A percentile compares a stretch with the other conserved stretches of the same genome.
Conservation (phyloP, 2,797 vertebrate species). For the Microctenopoma lineatum region DNA sequence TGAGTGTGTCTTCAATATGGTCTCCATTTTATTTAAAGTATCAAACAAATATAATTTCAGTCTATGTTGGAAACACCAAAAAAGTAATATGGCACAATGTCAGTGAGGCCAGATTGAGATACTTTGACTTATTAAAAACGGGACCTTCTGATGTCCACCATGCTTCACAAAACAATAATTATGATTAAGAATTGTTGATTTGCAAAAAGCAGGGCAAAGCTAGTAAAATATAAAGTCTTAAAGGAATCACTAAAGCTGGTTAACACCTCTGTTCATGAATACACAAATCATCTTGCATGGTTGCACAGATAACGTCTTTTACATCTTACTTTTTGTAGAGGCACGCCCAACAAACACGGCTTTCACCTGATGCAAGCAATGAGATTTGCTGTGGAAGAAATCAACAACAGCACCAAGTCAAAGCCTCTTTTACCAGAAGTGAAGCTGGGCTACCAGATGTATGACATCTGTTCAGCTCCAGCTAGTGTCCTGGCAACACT, state of each 20-base stretch:
- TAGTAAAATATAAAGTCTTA: too few species aligned
- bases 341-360: constrained; percentile 75
- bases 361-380: constrained; percentile 84
- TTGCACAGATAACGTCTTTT: background rate
- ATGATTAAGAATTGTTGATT: too few species aligned
- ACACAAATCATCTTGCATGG: too few species aligned
- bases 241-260: too few species aligned
- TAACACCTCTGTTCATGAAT: too few species aligned
- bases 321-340: constrained; percentile 57
- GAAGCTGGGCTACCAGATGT: constrained; percentile 86
- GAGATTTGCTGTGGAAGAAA: constrained; percentile 84
- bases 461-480: constrained; percentile 81
- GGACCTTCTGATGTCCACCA: too few species aligned
- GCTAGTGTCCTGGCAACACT: constrained; percentile 82
- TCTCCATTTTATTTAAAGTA: background rate
- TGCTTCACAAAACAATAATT: too few species aligned
- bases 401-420: constrained; percentile 75
- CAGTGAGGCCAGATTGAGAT: too few species aligned
- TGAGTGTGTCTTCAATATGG: background rate
- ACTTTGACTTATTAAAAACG: too few species aligned
- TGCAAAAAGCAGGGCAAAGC: too few species aligned
- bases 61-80: too few species aligned
- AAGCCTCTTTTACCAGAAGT: constrained; percentile 78
- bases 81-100: too few species aligned
- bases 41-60: background rate